Conservation (phyloP, 1,140 invertebrate genomes). For the Lordiphosa clarofinis region DNA sequence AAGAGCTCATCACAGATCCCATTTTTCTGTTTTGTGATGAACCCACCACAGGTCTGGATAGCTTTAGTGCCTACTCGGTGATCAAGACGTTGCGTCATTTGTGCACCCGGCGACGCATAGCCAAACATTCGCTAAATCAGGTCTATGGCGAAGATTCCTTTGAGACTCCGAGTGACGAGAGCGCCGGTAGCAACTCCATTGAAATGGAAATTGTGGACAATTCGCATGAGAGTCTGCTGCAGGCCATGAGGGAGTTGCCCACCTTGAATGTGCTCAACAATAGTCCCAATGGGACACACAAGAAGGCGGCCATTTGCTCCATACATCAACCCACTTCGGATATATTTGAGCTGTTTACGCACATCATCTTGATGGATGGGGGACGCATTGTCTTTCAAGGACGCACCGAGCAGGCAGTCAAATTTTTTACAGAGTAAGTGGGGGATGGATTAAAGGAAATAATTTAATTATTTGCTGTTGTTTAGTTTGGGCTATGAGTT, state of each 20-base stretch:
- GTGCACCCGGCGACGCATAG: slow-evolving; percentile 59
- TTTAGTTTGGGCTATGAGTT: slow-evolving; percentile 82
- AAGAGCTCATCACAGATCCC: slow-evolving; percentile 90
- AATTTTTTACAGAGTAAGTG: slow-evolving; percentile 84
- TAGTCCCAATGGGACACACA: slow-evolving; percentile 82
- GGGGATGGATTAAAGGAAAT: background rate
- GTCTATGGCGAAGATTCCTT: slow-evolving; percentile 74
- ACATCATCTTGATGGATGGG: slow-evolving; percentile 87
- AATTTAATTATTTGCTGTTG: background rate
- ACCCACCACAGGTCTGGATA: slow-evolving; percentile 91
- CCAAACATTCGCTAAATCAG: slow-evolving; percentile 57
- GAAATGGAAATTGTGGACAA: slow-evolving; percentile 60
- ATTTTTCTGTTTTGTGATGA: slow-evolving; percentile 90
- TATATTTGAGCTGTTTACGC: slow-evolving; percentile 90
- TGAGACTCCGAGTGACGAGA: slow-evolving; percentile 53
- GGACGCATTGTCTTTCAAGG: slow-evolving; percentile 92
- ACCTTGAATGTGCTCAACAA: slow-evolving; percentile 51
- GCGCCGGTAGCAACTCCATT: slow-evolving; percentile 50
- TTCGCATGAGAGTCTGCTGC: slow-evolving; percentile 53
- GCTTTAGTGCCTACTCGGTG: slow-evolving; percentile 87
- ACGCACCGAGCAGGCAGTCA: slow-evolving; percentile 82
- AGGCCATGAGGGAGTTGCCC: slow-evolving; percentile 54
- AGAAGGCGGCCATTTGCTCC: slow-evolving; percentile 87
- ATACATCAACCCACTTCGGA: slow-evolving; percentile 94
- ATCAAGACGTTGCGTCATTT: slow-evolving; percentile 83